Conservation (phyloP, 2,113 vertebrate genomes). For the Plecturocebus donacophilus region DNA sequence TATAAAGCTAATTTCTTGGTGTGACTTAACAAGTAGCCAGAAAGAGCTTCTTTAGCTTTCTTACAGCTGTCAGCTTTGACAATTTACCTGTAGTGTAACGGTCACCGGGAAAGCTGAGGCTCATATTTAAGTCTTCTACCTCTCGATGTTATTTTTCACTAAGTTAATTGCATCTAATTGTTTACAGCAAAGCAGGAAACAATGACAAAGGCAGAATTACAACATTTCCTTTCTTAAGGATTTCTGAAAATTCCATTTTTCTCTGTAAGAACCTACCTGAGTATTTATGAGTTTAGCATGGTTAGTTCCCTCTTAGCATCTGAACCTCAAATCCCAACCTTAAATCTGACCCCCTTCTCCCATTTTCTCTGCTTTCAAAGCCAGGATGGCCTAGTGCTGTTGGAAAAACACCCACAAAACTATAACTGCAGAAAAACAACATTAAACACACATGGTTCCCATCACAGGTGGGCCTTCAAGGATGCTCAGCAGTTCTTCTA, state of each 20-base stretch:
- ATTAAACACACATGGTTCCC: neutral
- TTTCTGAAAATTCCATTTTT: neutral
- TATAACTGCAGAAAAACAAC: neutral
- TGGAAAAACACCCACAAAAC: neutral
- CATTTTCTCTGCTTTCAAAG: neutral
- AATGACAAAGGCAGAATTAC: conserved; percentile 25
- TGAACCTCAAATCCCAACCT: neutral
- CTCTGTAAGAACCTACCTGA: neutral
- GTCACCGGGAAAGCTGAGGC: neutral
- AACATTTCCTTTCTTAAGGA: neutral
- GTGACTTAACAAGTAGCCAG: conserved; percentile 20
- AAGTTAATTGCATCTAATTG: conserved; percentile 60
- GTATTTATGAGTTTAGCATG: neutral
- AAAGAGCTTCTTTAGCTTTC: conserved; percentile 48
- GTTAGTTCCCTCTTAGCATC: neutral
- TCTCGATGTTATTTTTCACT: conserved; percentile 23
- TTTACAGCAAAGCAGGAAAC: conserved; percentile 47
- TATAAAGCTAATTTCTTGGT: conserved; percentile 19
- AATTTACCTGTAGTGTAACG: conserved; percentile 13
- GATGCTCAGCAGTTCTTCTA: neutral
- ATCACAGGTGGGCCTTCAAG: neutral
- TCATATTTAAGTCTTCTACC: conserved; percentile 23
- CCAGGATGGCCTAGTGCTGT: neutral
- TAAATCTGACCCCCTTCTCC: neutral
- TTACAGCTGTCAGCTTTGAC: conserved; percentile 20